Percentiles rank a stretch among this genome's conserved stretches.
Evolutionary conservation across 2,113 vertebrate genomes (phyloP).

Genomic region (Cyprinodon variegatus): DNA sequence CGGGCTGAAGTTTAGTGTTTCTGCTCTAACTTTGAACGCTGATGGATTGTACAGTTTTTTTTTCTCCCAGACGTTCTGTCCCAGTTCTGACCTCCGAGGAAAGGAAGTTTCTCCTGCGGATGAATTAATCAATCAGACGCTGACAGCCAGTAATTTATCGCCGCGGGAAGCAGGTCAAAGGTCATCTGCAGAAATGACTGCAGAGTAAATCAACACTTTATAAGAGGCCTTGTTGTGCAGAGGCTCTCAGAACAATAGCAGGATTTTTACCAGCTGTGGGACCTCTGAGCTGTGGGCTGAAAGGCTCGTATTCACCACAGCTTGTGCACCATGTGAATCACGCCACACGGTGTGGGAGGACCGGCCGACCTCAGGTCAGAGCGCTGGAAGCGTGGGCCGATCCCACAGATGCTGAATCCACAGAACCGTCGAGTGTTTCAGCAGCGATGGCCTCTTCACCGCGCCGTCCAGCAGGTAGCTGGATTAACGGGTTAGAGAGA

Average conservation of each 20-base stretch:
- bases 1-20: too few relatives aligned
- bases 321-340: not conserved
- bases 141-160: slow-evolving; percentile 18
- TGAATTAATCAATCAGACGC: not conserved
- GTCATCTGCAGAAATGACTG: slow-evolving; percentile 24
- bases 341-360: slow-evolving; percentile 35
- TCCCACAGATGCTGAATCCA: not conserved
- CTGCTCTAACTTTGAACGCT: too few relatives aligned
- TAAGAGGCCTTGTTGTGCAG: slow-evolving; percentile 10
- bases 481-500: too few relatives aligned
- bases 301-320: slow-evolving; percentile 30
- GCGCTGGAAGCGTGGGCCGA: slow-evolving; percentile 35
- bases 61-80: too few relatives aligned
- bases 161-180: slow-evolving; percentile 35
- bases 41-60: too few relatives aligned
- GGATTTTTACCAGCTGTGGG: slow-evolving; percentile 18
- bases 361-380: slow-evolving; percentile 19
- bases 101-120: not conserved
- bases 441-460: not conserved
- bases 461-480: too few relatives aligned
- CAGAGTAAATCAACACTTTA: slow-evolving; percentile 8
- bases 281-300: slow-evolving; percentile 41
- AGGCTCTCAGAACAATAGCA: slow-evolving; percentile 41
- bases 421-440: not conserved
- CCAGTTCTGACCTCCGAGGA: not conserved